Base-by-base conservation (phyloP, 2,113 vertebrate genomes). In the Mus pahari region DNA sequence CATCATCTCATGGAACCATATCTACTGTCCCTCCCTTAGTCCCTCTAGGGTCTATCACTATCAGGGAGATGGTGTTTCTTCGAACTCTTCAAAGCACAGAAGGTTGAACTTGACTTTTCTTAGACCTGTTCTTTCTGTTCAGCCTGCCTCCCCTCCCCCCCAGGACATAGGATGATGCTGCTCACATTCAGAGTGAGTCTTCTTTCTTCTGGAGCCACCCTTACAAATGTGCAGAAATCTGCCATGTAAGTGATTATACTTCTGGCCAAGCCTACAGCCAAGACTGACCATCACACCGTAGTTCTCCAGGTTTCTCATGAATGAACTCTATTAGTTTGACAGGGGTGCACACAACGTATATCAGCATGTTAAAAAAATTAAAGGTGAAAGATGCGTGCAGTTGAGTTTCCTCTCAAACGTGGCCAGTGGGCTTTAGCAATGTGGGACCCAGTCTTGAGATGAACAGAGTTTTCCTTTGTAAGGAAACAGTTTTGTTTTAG, bases 401-500 rank as follows among this genome's bases (percentile, higher is more conserved):
- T 74, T 26, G 31, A 81, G 12, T 73, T 50, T 92, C 5, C 33
- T 95, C 53, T 53, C 68, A 96, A 82, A 77, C 68, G 62, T 3
- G 79, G 70, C 16, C 39, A 71, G 64, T 90, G 33, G 33, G 68
- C 70, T 83, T 92, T 39, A 87, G 33, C 64, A 79, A 70, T 55
- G 20, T 91, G 20, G 50, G 13, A 73, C 26, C 28, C 9, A 36
- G 24, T 90, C 26, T 93, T 10, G 66, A 86, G 16, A 20, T 77
- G 36, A 94, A 55, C 19, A 91, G 9, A 36, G 24, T 71, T 26
- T 88, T 83, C 36, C 28, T 94, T 88, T 81, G 26, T 14, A 22
- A 45, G 22, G 33, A 33, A 81, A 89, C 81, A 89, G 20, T 93
- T 96, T 87, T 70, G 9, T 36, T 94, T 93, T 2, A 17, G 92